A percentile compares a stretch with the other conserved stretches of the same genome.
phyloP scores from a whole-genome alignment of 2,797 vertebrate genomes.

The Botia almorhae region DNA sequence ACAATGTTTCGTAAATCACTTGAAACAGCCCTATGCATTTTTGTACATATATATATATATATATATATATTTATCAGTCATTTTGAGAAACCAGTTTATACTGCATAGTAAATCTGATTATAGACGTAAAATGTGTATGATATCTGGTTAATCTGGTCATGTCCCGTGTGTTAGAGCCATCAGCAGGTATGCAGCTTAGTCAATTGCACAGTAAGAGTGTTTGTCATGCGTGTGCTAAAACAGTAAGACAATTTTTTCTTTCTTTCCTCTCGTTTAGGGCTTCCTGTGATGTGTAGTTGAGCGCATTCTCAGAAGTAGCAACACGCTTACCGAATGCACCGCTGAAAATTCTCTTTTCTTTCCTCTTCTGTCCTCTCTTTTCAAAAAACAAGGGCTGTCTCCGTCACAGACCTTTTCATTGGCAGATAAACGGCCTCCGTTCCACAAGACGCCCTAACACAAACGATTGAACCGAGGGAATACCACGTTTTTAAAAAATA shows the following conservation, averaged over 20 bases:
- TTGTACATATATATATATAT: conserved; percentile 48
- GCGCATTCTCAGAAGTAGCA: conserved; percentile 71
- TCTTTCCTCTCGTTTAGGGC: conserved; percentile 71
- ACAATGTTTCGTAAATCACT: conserved; percentile 54
- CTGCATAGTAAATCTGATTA: conserved; percentile 62
- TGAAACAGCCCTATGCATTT: conserved; percentile 70
- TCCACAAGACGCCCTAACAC: conserved; percentile 57
- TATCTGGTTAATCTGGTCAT: conserved; percentile 66
- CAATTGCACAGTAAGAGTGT: conserved; percentile 63
- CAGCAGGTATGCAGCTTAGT: conserved; percentile 56
- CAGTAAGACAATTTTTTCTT: conserved; percentile 71
- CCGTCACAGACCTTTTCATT: conserved; percentile 57
- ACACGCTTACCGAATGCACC: conserved; percentile 67
- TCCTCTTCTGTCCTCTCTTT: conserved; percentile 24
- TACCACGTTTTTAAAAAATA: conserved; percentile 44
- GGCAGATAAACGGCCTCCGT: conserved; percentile 52
- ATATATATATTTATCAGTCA: conserved; percentile 62
- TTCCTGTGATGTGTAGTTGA: conserved; percentile 75
- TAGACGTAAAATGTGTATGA: conserved; percentile 58
- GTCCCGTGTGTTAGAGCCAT: conserved; percentile 55
- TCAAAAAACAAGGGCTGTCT: conserved; percentile 37
- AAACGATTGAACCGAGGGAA: conserved; percentile 59
- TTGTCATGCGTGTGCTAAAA: conserved; percentile 67
- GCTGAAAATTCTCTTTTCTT: conserved; percentile 59
- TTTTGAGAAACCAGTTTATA: conserved; percentile 63